Evolutionary conservation across 2,797 vertebrate species (phyloP), one percentile per base, ranked within the genome.

Genomic region (Anabas testudineus): DNA sequence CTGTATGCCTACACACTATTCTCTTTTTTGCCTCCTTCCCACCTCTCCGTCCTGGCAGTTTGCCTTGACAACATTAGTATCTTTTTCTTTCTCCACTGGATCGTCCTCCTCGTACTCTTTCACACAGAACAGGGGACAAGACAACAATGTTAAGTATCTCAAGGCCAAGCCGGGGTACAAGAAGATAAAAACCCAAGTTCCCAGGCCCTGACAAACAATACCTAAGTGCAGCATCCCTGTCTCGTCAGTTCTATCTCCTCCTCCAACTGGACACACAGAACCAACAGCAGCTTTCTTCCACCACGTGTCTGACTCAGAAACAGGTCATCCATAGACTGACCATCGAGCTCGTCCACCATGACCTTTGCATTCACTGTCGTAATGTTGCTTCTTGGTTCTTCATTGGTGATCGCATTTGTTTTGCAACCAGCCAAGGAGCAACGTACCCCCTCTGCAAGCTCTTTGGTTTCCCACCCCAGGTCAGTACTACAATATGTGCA

Each of bases 61-160:
- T 80, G 22, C 67, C 51, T 68, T 21, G 10, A 48, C 0, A 75
- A 39, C 42, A 19, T 69, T 55, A 10, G 24, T 56, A 53, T 67
- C 32, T 43, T 43, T 53, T 41, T 71, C 60, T 65, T 49, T 64
- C 67, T 55, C 51, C 30, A 10, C 39, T 51, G 56, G 73, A 59
- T 74, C 78, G 76, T 71, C 82, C 85, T 85, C 54, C 71, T 78
- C 64, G 55, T 65, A 52, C 73, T 85, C 57, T 91, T 86, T 92
- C 91, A 91, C 91, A 85, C 88, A 84, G 65, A 75, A 76, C 77
- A 84, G 55, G 39, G 87, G 79, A 91, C 79, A 88, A 80, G 80
- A 89, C 86, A 93, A 93, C 93, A 93, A 88, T 93, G 93, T 93
- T 82, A 91, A 91, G 78, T 83, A 94, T 94, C 91, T 89, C 94